A percentile compares a stretch with the other conserved stretches of the same genome.
Evolutionary conservation across 2,797 vertebrate species (phyloP).

Genomic region (Enteromius radiatus): DNA sequence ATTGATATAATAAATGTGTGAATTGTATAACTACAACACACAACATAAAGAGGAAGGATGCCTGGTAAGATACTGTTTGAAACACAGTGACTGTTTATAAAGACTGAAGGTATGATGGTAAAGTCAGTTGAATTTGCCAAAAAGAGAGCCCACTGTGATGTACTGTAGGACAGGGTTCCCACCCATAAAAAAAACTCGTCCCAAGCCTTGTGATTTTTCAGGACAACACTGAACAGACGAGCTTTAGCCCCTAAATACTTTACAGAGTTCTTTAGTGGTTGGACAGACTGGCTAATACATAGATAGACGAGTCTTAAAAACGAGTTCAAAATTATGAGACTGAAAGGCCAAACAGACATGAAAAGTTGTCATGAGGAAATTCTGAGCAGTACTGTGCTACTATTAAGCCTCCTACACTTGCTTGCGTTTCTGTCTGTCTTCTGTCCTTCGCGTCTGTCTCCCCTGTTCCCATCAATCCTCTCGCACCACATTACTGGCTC

Average conservation of each 20-base stretch:
- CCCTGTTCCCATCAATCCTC: conserved; percentile 1
- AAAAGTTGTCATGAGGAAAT: conserved; percentile 61
- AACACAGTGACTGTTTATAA: background rate
- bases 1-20: conserved; percentile 71
- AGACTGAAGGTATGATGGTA: background rate
- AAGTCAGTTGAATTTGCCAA: conserved; percentile 18
- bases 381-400: conserved; percentile 35
- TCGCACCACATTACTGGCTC: background rate
- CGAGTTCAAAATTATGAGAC: background rate
- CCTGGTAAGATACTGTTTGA: conserved; percentile 1
- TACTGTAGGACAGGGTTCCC: background rate
- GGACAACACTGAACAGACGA: background rate
- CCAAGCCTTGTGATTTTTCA: background rate
- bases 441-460: background rate
- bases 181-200: background rate
- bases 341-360: conserved; percentile 41
- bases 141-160: background rate
- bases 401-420: conserved; percentile 56
- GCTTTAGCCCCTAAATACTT: background rate
- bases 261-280: background rate
- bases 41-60: background rate
- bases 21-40: conserved; percentile 60
- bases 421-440: conserved; percentile 12
- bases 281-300: background rate
- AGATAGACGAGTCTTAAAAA: background rate